Percentiles rank a stretch among this genome's conserved stretches.
phyloP scores from a whole-genome alignment of 2,797 vertebrate species.

The Syngnathus rostellatus region DNA sequence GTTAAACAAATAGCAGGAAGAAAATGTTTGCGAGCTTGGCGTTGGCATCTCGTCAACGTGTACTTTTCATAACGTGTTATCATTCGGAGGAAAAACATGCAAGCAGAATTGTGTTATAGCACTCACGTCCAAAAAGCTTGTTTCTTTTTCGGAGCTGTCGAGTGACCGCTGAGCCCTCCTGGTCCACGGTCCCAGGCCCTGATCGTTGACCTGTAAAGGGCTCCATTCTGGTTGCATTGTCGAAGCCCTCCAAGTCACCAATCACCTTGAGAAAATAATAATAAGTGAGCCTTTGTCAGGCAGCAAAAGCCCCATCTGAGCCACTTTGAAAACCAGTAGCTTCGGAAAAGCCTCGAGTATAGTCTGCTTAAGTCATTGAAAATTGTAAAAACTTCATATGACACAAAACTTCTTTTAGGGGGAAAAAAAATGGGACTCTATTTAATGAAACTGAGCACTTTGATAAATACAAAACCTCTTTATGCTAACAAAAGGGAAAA shows the following conservation, averaged over 20 bases:
- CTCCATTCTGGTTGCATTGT: slow-evolving; percentile 30
- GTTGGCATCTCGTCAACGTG: neutral
- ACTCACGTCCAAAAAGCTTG: slow-evolving; percentile 64
- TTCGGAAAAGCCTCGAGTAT: slow-evolving; percentile 22
- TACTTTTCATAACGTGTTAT: neutral
- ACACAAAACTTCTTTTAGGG: too few relatives aligned
- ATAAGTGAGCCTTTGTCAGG: slow-evolving; percentile 2
- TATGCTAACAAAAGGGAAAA: too few relatives aligned
- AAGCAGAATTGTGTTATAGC: neutral
- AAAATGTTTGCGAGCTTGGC: slow-evolving; percentile 17
- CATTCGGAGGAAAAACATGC: neutral
- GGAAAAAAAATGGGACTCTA: too few relatives aligned
- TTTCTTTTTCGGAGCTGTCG: slow-evolving; percentile 61
- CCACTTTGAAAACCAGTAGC: slow-evolving; percentile 17
- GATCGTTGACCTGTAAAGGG: slow-evolving; percentile 33
- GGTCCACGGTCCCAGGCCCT: slow-evolving; percentile 42
- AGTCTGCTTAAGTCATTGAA: too few relatives aligned
- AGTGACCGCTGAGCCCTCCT: slow-evolving; percentile 16
- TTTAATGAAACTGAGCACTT: slow-evolving; percentile 9
- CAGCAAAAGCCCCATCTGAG: neutral
- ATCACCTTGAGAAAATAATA: slow-evolving; percentile 65
- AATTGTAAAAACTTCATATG: too few relatives aligned
- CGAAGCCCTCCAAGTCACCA: slow-evolving; percentile 61
- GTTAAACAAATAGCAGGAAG: slow-evolving; percentile 25
- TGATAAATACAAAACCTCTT: too few relatives aligned